These are phyloP conservation scores for Australoheros facetus DNA, from an alignment of 2,797 vertebrate species.

Conservation along the genomic window DNA sequence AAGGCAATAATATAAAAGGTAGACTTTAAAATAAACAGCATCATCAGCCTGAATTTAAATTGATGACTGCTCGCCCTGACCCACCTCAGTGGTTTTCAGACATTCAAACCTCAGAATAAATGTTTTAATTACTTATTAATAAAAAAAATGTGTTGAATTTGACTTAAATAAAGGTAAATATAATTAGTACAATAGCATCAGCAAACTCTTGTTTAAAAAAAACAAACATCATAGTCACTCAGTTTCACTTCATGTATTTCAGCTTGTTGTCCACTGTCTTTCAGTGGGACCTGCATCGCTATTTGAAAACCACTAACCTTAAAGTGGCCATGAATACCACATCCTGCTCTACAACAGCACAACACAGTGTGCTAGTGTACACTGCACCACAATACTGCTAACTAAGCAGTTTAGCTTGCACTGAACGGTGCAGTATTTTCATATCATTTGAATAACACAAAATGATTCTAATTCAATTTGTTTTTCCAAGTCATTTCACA, in stretches of 20 bases:
- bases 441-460: background rate
- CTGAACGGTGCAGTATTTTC: background rate
- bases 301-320: background rate
- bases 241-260: background rate
- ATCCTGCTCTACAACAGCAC: background rate
- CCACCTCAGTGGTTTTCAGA: background rate
- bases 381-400: background rate
- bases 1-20: background rate
- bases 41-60: background rate
- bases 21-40: background rate
- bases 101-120: background rate
- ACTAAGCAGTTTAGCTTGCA: background rate
- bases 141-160: background rate
- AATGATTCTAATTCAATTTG: background rate
- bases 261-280: background rate
- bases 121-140: too few relatives aligned
- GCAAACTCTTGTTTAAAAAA: background rate
- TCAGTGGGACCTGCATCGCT: background rate
- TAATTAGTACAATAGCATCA: background rate
- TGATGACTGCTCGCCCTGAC: background rate
- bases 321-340: background rate
- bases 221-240: background rate
- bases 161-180: background rate
- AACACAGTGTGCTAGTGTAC: background rate
- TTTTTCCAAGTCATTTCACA: too few relatives aligned